Evolutionary conservation across 2,888 invertebrate genomes (phyloP).

Genomic region (Tethea ocularis): DNA sequence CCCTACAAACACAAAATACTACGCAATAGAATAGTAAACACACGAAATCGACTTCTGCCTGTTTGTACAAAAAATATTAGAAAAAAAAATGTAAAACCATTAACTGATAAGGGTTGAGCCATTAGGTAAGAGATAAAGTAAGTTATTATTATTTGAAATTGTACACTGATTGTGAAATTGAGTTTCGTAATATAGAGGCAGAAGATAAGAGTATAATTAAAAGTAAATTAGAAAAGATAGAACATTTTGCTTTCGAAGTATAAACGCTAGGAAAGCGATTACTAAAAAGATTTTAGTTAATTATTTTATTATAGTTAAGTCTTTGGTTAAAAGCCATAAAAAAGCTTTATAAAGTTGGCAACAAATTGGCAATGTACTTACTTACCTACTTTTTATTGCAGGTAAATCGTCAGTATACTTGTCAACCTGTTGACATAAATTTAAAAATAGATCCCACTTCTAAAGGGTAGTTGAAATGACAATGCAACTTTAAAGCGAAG

Average conservation of each 20-base stretch:
- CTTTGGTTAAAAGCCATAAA: too few relatives aligned
- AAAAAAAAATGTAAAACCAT: conserved; percentile 53
- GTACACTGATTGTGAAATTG: not conserved
- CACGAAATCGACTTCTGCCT: conserved; percentile 28
- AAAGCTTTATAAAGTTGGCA: too few relatives aligned
- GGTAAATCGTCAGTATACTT: too few relatives aligned
- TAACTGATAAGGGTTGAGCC: conserved; percentile 54
- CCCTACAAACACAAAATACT: conserved; percentile 34
- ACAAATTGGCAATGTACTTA: too few relatives aligned
- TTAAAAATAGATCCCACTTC: too few relatives aligned
- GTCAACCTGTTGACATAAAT: too few relatives aligned
- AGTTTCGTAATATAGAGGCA: conserved; percentile 19
- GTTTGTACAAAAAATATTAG: conserved; percentile 24
- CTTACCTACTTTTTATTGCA: too few relatives aligned
- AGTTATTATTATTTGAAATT: conserved; percentile 37
- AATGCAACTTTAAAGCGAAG: too few relatives aligned
- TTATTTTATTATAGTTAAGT: too few relatives aligned
- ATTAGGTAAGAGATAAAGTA: conserved; percentile 51
- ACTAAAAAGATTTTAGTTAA: too few relatives aligned
- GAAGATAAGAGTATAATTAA: conserved; percentile 18
- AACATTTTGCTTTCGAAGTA: not conserved
- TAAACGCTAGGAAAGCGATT: too few relatives aligned
- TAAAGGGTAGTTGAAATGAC: too few relatives aligned
- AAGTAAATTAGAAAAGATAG: not conserved
- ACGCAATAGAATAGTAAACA: conserved; percentile 42